A percentile compares a stretch with the other conserved stretches of the same genome.
phyloP scores from a whole-genome alignment of 2,113 vertebrate genomes.

The Muntiacus reevesi region DNA sequence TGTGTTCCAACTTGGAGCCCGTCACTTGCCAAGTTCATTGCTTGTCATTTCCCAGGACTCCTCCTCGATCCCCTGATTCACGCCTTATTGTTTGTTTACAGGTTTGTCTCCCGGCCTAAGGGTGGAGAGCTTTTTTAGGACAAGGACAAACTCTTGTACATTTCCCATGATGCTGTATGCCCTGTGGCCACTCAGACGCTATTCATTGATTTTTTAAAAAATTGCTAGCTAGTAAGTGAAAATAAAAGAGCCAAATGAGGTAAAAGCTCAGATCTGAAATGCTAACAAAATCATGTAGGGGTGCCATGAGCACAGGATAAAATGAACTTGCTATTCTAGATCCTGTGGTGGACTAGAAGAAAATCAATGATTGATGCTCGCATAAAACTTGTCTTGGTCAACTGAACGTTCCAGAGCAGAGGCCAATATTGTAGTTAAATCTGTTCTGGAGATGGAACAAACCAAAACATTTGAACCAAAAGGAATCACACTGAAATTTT shows the following conservation, averaged over 20 bases:
- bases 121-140: neutral
- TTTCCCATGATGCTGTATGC: neutral
- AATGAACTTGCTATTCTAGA: neutral
- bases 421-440: neutral
- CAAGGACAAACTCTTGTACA: neutral
- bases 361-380: neutral
- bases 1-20: neutral
- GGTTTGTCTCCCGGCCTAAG: neutral
- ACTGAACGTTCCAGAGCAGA: neutral
- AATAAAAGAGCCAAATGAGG: neutral
- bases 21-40: neutral
- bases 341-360: neutral
- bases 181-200: neutral
- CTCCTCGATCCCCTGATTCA: neutral
- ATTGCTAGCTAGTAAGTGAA: neutral
- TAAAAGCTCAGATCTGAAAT: neutral
- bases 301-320: neutral
- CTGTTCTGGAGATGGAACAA: neutral
- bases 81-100: neutral
- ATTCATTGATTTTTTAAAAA: neutral
- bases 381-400: neutral
- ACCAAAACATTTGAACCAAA: neutral
- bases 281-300: neutral
- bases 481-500: conserved; percentile 1
- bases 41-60: neutral